Base-by-base conservation (phyloP, 2,797 vertebrate species). In the Danio kyathit region DNA sequence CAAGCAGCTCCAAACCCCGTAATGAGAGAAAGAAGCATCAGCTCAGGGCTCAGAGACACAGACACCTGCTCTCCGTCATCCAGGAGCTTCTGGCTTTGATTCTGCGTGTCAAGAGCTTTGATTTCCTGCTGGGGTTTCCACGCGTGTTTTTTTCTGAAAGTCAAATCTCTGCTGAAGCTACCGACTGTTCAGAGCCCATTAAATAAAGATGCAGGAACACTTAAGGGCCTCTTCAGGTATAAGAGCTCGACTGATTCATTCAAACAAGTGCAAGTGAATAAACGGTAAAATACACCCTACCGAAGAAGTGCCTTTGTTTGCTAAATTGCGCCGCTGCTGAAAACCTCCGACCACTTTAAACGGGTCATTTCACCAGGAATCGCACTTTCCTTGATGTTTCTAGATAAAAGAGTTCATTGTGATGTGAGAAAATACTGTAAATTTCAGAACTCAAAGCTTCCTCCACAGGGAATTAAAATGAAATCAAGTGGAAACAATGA, bases 21-120 rank as follows among this genome's bases (percentile, higher is more conserved):
- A 77, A 77, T 67, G 63, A 67, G 75, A 56, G 75, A 57, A 77
- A 29, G 38, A 57, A 44, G 64, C 21, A 10, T 29, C 44, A 73
- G 38, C 70, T 77, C 64, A 38, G 64, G 61, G 41, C 64, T 67
- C 43, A 56, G n/a, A 66, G 74, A 57, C 74, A 56, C 40, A 66
- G 74, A 57, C 74, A 56, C 51, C 61, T 76, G 49, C 51, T 66
- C 61, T 76, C 38, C 43, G 40, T 76, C 40, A 66, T 56, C 43
- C 51, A 12, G 17, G 17, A 54, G 74, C 49, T 56, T 66, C 52
- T 66, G 59, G 52, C 48, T 64, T 76, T 76, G 12, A 64, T 52
- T 75, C 59, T 51, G 11, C 59, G 11, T 6, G 7, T 41, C 16
- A 75, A 75, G 59, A 19, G 13, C 49, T 76, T 43, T 21, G n/a